Evolutionary conservation across 1,140 invertebrate genomes (phyloP).

Genomic region (Zaprionus africanus): DNA sequence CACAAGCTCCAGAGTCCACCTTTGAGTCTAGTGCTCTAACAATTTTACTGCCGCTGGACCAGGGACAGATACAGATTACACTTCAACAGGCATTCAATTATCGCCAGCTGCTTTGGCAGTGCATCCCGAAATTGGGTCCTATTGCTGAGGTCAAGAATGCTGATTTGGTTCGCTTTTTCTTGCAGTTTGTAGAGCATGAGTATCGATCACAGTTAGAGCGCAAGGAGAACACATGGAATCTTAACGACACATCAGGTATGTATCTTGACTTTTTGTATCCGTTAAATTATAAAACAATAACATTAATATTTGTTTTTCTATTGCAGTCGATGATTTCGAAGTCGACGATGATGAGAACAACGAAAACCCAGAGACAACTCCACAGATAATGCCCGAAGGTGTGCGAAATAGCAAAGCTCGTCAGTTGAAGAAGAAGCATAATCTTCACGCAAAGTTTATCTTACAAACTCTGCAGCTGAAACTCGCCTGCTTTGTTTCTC

Average conservation of each 20-base stretch:
- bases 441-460: constrained; percentile 51
- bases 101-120: constrained; percentile 91
- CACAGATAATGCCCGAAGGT: constrained; percentile 22
- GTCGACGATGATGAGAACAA: constrained; percentile 59
- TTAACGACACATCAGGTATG: constrained; percentile 42
- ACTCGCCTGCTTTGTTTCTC: constrained; percentile 90
- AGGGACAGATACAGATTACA: constrained; percentile 13
- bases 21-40: constrained; percentile 48
- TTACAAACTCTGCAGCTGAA: constrained; percentile 84
- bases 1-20: background rate
- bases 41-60: constrained; percentile 37
- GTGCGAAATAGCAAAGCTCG: constrained; percentile 41
- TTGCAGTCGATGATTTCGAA: constrained; percentile 56
- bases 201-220: constrained; percentile 85
- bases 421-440: constrained; percentile 34
- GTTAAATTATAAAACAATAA: no score
- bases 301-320: background rate
- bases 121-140: constrained; percentile 89
- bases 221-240: constrained; percentile 68
- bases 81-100: constrained; percentile 86
- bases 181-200: constrained; percentile 91
- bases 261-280: background rate
- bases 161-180: constrained; percentile 90
- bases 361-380: constrained; percentile 15
- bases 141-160: constrained; percentile 91